phyloP scores from a whole-genome alignment of 2,113 vertebrate species.

The Onychostruthus taczanowskii region DNA sequence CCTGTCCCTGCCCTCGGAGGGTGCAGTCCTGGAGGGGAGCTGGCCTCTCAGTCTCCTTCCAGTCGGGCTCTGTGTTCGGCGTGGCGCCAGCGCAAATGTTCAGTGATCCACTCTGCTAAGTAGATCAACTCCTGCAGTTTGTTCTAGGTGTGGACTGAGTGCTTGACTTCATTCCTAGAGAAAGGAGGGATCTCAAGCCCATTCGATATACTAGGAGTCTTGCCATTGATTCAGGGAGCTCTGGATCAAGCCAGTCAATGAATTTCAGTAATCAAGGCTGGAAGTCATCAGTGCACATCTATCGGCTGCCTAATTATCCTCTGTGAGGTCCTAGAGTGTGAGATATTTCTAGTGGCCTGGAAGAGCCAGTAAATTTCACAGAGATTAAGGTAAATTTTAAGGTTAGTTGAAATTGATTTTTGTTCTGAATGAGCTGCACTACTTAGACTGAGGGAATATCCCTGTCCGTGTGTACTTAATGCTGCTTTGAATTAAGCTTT shows the following conservation, averaged over 20 bases:
- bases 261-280: conserved; percentile 40
- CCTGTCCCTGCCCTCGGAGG: neutral
- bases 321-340: conserved; percentile 48
- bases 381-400: conserved; percentile 59
- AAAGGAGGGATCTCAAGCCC: conserved; percentile 21
- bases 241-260: conserved; percentile 54
- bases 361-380: conserved; percentile 65
- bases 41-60: neutral
- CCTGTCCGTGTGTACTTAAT: neutral
- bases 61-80: neutral
- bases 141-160: conserved; percentile 35
- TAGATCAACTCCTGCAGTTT: conserved; percentile 36
- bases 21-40: neutral
- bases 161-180: conserved; percentile 23
- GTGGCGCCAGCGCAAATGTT: neutral
- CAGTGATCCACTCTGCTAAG: neutral
- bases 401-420: conserved; percentile 50
- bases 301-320: conserved; percentile 18
- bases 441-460: neutral
- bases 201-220: conserved; percentile 1
- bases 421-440: conserved; percentile 11
- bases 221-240: conserved; percentile 56
- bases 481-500: neutral
- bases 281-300: conserved; percentile 40
- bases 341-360: conserved; percentile 57